Percentiles rank a stretch among this genome's conserved stretches.
These are phyloP conservation scores for Panzeria rudis DNA, from an alignment of 2,888 invertebrate genomes.

Conservation along the genomic window DNA sequence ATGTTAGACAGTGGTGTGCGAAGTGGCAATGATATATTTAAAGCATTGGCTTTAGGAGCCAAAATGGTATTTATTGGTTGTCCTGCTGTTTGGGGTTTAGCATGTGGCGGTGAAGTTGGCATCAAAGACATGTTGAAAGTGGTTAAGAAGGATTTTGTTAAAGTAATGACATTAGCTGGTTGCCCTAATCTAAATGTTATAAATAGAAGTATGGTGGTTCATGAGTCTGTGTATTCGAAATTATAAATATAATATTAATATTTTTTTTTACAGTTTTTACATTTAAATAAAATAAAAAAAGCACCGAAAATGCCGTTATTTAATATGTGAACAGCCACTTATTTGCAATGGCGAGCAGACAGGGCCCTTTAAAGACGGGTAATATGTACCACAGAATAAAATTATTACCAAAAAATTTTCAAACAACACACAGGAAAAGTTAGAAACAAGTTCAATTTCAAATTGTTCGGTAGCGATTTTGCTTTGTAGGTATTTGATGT, in stretches of 20 bases:
- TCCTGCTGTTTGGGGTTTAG: constrained; percentile 93
- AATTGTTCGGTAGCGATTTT: too few relatives aligned
- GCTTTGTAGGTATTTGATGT: too few relatives aligned
- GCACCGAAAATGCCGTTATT: too few relatives aligned
- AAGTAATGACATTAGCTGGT: constrained; percentile 90
- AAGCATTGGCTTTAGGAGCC: constrained; percentile 95
- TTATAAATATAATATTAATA: constrained; percentile 75
- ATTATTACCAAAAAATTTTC: too few relatives aligned
- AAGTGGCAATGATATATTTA: constrained; percentile 94
- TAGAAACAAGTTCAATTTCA: too few relatives aligned
- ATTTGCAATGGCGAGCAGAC: too few relatives aligned
- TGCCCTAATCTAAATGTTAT: constrained; percentile 87
- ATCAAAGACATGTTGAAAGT: constrained; percentile 89
- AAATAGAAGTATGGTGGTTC: constrained; percentile 87
- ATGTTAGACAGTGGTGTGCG: constrained; percentile 94
- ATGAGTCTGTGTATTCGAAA: constrained; percentile 85
- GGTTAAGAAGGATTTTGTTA: constrained; percentile 89
- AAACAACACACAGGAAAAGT: too few relatives aligned
- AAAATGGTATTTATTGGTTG: constrained; percentile 95
- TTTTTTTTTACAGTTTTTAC: too few relatives aligned
- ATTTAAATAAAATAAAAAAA: too few relatives aligned
- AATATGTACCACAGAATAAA: too few relatives aligned
- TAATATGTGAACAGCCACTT: too few relatives aligned
- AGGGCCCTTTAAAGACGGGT: too few relatives aligned
- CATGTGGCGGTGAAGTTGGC: constrained; percentile 90